These are phyloP conservation scores for Cydia strobilella DNA, from an alignment of 1,140 invertebrate genomes.

Conservation along the genomic window DNA sequence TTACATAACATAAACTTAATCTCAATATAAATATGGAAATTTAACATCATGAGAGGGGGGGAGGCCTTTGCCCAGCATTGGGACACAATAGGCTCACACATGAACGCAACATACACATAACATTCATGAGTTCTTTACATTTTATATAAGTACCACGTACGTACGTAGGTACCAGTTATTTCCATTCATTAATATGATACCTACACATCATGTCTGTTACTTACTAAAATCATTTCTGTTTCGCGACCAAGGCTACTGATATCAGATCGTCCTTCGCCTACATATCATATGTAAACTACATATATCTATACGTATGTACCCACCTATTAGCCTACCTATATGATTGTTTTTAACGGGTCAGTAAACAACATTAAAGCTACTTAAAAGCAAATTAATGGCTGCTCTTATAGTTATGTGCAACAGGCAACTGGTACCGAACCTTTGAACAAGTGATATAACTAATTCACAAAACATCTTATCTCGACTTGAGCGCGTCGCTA, in stretches of 20 bases:
- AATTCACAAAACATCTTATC: slow-evolving; percentile 6
- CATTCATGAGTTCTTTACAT: no score
- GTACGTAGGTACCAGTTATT: no score
- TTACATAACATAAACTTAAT: no score
- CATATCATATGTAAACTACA: no score
- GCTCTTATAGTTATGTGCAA: slow-evolving; percentile 2
- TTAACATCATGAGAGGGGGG: no score
- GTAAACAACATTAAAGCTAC: slow-evolving; percentile 22
- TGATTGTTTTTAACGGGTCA: slow-evolving; percentile 44
- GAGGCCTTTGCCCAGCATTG: no score
- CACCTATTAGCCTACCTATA: background rate
- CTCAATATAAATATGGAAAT: no score
- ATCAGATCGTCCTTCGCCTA: background rate
- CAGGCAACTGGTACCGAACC: slow-evolving; percentile 12
- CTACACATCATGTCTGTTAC: background rate
- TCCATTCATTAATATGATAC: no score
- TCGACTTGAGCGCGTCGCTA: background rate
- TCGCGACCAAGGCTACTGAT: background rate
- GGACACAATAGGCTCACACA: no score
- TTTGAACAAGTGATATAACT: slow-evolving; percentile 1
- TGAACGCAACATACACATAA: no score
- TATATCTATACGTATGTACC: background rate
- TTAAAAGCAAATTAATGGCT: slow-evolving; percentile 8
- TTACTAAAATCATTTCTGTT: no score
- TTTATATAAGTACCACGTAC: no score